Conservation (phyloP, 2,797 vertebrate species). For the Orientallactaga sibirica region DNA sequence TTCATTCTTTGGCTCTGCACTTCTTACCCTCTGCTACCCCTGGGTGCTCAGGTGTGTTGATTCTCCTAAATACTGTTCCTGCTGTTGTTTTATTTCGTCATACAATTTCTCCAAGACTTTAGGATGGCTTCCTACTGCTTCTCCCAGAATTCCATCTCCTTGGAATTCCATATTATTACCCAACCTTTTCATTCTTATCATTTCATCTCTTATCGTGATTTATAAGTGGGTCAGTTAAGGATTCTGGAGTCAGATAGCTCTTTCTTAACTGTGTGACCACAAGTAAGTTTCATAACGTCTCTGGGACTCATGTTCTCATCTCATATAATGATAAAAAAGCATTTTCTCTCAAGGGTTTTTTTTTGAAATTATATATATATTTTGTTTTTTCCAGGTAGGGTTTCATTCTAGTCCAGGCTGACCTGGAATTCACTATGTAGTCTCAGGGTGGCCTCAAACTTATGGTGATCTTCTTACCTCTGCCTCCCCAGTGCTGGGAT, state of each 20-base stretch:
- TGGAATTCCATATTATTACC: too few species aligned
- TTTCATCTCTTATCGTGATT: not conserved
- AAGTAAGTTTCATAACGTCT: not conserved
- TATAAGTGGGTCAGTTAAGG: not conserved
- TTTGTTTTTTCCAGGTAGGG: too few species aligned
- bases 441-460: too few species aligned
- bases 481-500: too few species aligned
- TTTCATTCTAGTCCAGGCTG: too few species aligned
- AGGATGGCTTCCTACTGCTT: not conserved
- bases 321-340: not conserved
- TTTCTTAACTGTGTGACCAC: not conserved
- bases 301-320: not conserved
- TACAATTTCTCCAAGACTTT: not conserved
- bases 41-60: too few species aligned
- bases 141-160: not conserved
- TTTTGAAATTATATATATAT: too few species aligned
- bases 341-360: not conserved
- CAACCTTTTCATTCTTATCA: not conserved
- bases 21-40: not conserved
- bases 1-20: rapidly evolving
- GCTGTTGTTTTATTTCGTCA: not conserved
- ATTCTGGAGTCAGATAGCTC: not conserved
- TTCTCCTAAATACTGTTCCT: not conserved
- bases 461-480: too few species aligned
- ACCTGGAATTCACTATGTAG: too few species aligned